Base-by-base conservation (phyloP, 2,113 vertebrate species). In the Hemiscyllium ocellatum region DNA sequence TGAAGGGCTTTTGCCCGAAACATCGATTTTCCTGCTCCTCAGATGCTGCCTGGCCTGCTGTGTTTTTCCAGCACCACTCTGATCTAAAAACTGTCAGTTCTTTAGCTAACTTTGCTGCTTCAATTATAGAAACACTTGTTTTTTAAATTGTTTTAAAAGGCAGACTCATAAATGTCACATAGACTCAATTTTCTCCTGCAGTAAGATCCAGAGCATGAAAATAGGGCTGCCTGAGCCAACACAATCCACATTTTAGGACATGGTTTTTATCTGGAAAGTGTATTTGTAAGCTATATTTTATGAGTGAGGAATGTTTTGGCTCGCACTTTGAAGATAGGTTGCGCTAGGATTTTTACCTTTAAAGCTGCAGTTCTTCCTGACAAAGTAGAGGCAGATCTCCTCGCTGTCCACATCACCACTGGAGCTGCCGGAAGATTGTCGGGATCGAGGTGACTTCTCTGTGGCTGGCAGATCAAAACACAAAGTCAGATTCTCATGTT, bases 351-450 rank as follows among this genome's bases (percentile, higher is more conserved):
- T 95, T 76, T 56, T 95, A 98, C 97, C 95, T 42, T 97, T 96
- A 95, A 97, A 98, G 94, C 47, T 97, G 96, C 97, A 98, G 96
- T 97, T 97, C 96, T 96, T 96, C 68, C 97, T 96, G 72, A 97
- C 83, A 96, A 97, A 97, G 96, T 97, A 97, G 37, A 98, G 97
- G 96, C 97, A 98, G 91, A 98, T 97, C 66, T 97, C 97, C 89
- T 94, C 96, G 37, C 61, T 96, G 65, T 52, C 94, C 94, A 52
- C 0, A 29, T 95, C 94, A 5, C 4, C 15, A 8, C 37, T 33
- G 13, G 93, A 72, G 68, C 68, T 95, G 13, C 37, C 33, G 10
- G 42, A 72, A 52, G 94, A 33, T 15, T 29, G 69, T 52, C 68
- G 94, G 68, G 95, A 20, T 22, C 15, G 10, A 5, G 52, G 8